These are phyloP conservation scores for Liopterus haemorrhoidalis DNA, from an alignment of 2,888 invertebrate genomes.

Conservation along the genomic window DNA sequence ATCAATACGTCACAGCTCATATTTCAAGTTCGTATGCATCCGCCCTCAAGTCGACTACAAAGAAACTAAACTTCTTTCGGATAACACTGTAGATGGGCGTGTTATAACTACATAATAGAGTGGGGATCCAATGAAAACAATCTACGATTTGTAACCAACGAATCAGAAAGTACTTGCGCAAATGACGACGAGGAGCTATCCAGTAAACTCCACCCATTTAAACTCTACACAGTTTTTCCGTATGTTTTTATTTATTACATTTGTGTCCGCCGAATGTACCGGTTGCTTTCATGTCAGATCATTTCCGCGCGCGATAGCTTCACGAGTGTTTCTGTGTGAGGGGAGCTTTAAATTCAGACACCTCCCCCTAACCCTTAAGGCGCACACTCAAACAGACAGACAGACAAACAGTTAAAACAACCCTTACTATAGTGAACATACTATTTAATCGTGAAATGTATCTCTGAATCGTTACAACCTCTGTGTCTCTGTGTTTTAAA, in stretches of 20 bases:
- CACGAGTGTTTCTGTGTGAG: conserved; percentile 41
- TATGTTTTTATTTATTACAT: conserved; percentile 66
- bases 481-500: too few relatives aligned
- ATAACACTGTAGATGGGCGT: too few relatives aligned
- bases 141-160: conserved; percentile 41
- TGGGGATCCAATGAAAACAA: conserved; percentile 40
- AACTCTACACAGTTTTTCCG: conserved; percentile 49
- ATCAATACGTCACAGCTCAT: conserved; percentile 55
- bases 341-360: conserved; percentile 28
- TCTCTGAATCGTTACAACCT: too few relatives aligned
- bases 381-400: conserved; percentile 37
- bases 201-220: conserved; percentile 37
- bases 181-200: conserved; percentile 36
- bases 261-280: conserved; percentile 62
- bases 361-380: conserved; percentile 39
- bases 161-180: conserved; percentile 54
- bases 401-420: conserved; percentile 43
- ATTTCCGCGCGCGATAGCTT: conserved; percentile 40
- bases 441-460: too few relatives aligned
- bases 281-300: conserved; percentile 45
- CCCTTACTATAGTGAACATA: too few relatives aligned
- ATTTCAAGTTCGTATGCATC: conserved; percentile 49
- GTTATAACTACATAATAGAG: too few relatives aligned
- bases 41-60: conserved; percentile 50
- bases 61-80: conserved; percentile 53